These are phyloP conservation scores for Forbesichthys agassizii DNA, from an alignment of 2,113 vertebrate species.

Conservation along the genomic window DNA sequence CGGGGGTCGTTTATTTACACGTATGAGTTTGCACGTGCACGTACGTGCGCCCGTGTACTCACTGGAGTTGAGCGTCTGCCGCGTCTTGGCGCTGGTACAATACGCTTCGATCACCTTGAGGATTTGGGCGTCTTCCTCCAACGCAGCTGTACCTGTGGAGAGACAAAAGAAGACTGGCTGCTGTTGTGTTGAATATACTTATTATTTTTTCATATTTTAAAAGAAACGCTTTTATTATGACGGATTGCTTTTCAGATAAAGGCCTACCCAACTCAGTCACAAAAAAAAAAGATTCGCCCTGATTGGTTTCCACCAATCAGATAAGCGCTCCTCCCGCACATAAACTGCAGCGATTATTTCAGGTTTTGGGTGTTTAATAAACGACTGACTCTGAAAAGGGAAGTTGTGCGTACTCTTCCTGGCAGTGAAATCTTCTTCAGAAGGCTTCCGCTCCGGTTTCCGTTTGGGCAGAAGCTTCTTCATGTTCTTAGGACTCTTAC, in stretches of 20 bases:
- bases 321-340: too few relatives aligned
- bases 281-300: too few relatives aligned
- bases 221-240: too few relatives aligned
- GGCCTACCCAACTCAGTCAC: too few relatives aligned
- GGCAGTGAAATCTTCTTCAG: constrained; percentile 91
- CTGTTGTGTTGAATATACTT: too few relatives aligned
- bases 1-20: background rate
- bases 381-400: too few relatives aligned
- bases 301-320: too few relatives aligned
- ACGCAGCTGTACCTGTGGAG: constrained; percentile 88
- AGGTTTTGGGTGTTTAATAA: too few relatives aligned
- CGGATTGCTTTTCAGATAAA: too few relatives aligned
- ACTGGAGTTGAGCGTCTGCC: constrained; percentile 98
- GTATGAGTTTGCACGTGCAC: constrained; percentile 1
- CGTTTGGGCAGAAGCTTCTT: constrained; percentile 97
- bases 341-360: too few relatives aligned
- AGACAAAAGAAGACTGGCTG: background rate
- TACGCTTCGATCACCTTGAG: constrained; percentile 98
- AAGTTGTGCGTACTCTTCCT: constrained; percentile 86
- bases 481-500: constrained; percentile 95
- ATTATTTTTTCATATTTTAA: too few relatives aligned
- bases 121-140: constrained; percentile 98
- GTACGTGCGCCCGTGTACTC: constrained; percentile 58
- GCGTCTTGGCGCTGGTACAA: constrained; percentile 96
- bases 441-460: constrained; percentile 94